Base-by-base conservation (phyloP, 2,113 vertebrate species). In the Cochlearius cochlearius region DNA sequence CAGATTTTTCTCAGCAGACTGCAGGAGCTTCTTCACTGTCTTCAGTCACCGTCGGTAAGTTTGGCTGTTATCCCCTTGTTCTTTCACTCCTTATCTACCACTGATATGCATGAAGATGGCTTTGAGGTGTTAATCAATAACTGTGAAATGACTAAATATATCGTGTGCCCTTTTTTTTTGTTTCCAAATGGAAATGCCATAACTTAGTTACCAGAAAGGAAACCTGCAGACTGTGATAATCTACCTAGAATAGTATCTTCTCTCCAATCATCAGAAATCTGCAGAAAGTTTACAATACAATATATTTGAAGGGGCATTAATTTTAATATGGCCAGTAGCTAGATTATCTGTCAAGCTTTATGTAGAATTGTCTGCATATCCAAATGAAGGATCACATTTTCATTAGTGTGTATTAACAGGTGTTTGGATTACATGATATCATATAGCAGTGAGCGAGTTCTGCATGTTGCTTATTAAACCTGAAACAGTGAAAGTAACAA, bases 81-180 rank as follows among this genome's bases (percentile, higher is more conserved):
- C 50, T 92, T 94, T 80, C 73, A 23, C 26, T 85, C 91, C 85
- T 97, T 94, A 97, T 97, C 96, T 94, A 39, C 26, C 21, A 67
- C 36, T 90, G 92, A 66, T 96, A 96, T 38, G 32, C 67, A 55
- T 0, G 27, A 88, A 83, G 89, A 94, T 96, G 93, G 22, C 93
- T 97, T 97, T 97, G 96, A 97, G 90, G 84, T 69, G 96, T 94
- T 97, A 97, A 97, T 97, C 86, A 96, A 91, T 97, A 97, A 96
- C 96, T 52, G 29, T 47, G 47, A 91, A 88, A 86, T 85, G 21
- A 74, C 76, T 76, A 78, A 78, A 71, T 80, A 26, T 73, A 88
- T 71, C 60, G 76, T 69, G 15, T 55, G 39, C 56, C 11, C 9
- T 22, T 32, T 60, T 49, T 50, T 30, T 36, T 62, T 49, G 53